Base-by-base conservation (phyloP, 1,140 invertebrate genomes). In the Platyura marginata region DNA sequence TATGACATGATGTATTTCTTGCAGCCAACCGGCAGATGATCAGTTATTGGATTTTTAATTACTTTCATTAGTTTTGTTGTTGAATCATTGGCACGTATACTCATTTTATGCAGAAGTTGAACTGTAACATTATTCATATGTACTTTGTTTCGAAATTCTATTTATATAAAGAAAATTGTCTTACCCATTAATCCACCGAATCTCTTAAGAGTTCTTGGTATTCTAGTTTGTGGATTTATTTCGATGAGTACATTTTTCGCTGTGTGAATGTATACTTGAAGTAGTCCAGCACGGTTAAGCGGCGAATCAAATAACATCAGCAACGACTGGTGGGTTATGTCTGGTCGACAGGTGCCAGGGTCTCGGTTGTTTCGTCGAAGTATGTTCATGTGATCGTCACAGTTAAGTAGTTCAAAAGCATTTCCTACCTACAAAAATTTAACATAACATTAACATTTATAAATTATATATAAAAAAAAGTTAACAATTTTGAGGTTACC, bases 161-260 rank as follows among this genome's bases (percentile, higher is more conserved):
- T n/a, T n/a, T n/a, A n/a, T n/a, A n/a, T n/a, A n/a, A n/a, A n/a
- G n/a, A n/a, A n/a, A n/a, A n/a, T n/a, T n/a, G n/a, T 54, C 63
- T 64, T 72, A 93, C 90, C 90, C 80, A 99, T 98, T 15, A 98
- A 65, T 34, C 93, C 94, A 56, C 92, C 90, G 74, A 99, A 99
- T 57, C 95, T 72, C 58, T 97, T 95, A 57, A 94, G 98, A 11
- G 95, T 98, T 52, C 95, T 74, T 1, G 96, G 96, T 58, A 99
- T 95, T 56, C 95, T 77, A 8, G 93, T 98, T 64, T 97, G 93
- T 36, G 96, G 94, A 68, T 95, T 93, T 19, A 99, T 79, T 79
- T 98, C 92, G 54, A 99, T 98, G 0, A 99, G 66, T 35, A 97
- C 91, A 77, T 98, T 98, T 57, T 89, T 86, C 52, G 82, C 85